These are phyloP conservation scores for Ochlodes sylvanus DNA, from an alignment of 2,888 invertebrate genomes.

Conservation along the genomic window DNA sequence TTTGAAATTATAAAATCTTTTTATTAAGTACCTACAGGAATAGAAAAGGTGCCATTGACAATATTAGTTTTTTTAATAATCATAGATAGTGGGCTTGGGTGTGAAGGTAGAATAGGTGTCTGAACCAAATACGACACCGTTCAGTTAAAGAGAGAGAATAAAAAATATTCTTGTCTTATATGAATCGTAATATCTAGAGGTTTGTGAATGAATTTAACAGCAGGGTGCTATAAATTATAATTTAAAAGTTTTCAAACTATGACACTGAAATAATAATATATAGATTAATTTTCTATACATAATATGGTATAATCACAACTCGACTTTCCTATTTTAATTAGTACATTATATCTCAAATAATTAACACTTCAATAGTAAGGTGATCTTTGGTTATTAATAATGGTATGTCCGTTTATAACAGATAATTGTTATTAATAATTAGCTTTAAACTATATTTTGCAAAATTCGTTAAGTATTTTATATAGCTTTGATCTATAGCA, in stretches of 20 bases:
- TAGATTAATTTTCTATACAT: conserved; percentile 16
- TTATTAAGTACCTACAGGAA: conserved; percentile 54
- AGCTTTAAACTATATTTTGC: conserved; percentile 10
- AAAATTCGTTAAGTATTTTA: background rate
- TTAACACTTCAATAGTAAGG: background rate
- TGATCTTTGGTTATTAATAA: background rate
- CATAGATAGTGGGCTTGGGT: conserved; percentile 25
- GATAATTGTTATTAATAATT: background rate
- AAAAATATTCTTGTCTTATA: background rate
- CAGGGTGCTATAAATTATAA: conserved; percentile 30
- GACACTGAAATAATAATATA: background rate
- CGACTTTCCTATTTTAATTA: conserved; percentile 34
- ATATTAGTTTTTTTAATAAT: conserved; percentile 68
- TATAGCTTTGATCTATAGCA: conserved; percentile 6
- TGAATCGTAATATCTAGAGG: conserved; percentile 2
- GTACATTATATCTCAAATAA: conserved; percentile 17
- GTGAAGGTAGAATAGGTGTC: conserved; percentile 45
- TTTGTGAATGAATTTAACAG: conserved; percentile 21
- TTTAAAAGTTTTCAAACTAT: conserved; percentile 21
- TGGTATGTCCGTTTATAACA: background rate
- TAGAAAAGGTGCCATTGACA: conserved; percentile 75
- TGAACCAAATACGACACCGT: conserved; percentile 28
- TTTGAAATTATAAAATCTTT: too few relatives aligned
- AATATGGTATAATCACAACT: conserved; percentile 11
- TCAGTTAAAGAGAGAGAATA: background rate